phyloP scores from a whole-genome alignment of 2,888 invertebrate species.

The Brenthis daphne region DNA sequence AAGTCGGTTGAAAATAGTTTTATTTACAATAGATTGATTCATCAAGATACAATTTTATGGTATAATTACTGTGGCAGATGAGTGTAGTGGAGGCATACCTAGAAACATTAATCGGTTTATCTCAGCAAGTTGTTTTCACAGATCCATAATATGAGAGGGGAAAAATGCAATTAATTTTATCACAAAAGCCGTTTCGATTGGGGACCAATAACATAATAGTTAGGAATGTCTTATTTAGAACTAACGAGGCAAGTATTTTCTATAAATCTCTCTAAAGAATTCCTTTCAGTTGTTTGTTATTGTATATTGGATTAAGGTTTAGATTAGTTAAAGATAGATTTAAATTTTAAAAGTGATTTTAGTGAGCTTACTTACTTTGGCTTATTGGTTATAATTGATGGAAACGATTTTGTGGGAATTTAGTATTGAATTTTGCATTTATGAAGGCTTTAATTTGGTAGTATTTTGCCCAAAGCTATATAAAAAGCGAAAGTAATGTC shows the following conservation, averaged over 20 bases:
- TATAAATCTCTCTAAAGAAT: constrained; percentile 35
- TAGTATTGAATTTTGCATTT: too few relatives aligned
- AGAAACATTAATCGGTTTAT: constrained; percentile 36
- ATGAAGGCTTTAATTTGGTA: too few relatives aligned
- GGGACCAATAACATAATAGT: constrained; percentile 48
- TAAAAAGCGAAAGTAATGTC: too few relatives aligned
- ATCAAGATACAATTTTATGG: constrained; percentile 10
- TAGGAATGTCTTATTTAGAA: constrained; percentile 46
- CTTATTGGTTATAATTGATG: not conserved
- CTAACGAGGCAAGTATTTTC: constrained; percentile 35
- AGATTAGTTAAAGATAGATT: not conserved
- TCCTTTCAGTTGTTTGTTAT: constrained; percentile 22
- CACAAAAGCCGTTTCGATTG: constrained; percentile 63
- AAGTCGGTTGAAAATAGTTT: too few relatives aligned
- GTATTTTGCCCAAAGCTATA: too few relatives aligned
- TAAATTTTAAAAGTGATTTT: constrained; percentile 1
- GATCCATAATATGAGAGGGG: constrained; percentile 49
- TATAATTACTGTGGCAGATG: constrained; percentile 1
- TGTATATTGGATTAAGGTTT: constrained; percentile 10
- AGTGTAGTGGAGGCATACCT: not conserved
- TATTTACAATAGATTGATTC: not conserved
- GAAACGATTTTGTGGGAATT: not conserved
- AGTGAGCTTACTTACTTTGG: not conserved
- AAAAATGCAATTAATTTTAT: constrained; percentile 76
- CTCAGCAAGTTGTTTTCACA: constrained; percentile 41